These are phyloP conservation scores for Malthinus flaveolus DNA, from an alignment of 2,888 invertebrate genomes.

Conservation along the genomic window DNA sequence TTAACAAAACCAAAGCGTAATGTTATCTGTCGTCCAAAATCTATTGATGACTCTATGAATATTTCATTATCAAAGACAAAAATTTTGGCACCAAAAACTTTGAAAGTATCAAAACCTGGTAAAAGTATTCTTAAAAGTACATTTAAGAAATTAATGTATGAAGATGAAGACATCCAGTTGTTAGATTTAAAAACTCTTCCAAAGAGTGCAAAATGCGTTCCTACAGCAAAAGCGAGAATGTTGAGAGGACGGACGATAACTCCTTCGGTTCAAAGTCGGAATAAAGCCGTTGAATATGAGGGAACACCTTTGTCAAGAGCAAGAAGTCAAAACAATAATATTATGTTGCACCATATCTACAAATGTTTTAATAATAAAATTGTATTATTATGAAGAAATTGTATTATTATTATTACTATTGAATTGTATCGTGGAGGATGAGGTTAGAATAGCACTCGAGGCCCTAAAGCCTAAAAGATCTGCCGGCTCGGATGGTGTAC, in stretches of 20 bases:
- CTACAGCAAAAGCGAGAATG: slow-evolving; percentile 43
- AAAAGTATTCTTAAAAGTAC: neutral
- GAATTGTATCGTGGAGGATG: too few species aligned
- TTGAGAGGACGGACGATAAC: slow-evolving; percentile 53
- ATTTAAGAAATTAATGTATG: neutral
- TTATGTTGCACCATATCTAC: too few species aligned
- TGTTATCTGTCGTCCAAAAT: too few species aligned
- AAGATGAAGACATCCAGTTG: neutral
- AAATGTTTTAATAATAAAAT: too few species aligned
- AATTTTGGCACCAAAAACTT: neutral
- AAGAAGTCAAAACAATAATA: slow-evolving; percentile 54
- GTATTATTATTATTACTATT: too few species aligned
- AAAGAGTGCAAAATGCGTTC: slow-evolving; percentile 24
- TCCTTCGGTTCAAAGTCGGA: slow-evolving; percentile 55
- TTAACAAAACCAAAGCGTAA: too few species aligned
- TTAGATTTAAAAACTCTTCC: neutral
- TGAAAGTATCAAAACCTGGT: neutral
- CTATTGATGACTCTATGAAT: too few species aligned
- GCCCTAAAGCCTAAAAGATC: too few species aligned
- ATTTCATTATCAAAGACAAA: too few species aligned
- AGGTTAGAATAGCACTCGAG: too few species aligned
- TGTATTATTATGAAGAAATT: too few species aligned
- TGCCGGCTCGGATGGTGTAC: too few species aligned
- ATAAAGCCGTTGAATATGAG: slow-evolving; percentile 44
- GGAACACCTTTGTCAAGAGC: slow-evolving; percentile 52